Conservation (phyloP, 2,113 vertebrate genomes). For the Phodopus roborovskii region DNA sequence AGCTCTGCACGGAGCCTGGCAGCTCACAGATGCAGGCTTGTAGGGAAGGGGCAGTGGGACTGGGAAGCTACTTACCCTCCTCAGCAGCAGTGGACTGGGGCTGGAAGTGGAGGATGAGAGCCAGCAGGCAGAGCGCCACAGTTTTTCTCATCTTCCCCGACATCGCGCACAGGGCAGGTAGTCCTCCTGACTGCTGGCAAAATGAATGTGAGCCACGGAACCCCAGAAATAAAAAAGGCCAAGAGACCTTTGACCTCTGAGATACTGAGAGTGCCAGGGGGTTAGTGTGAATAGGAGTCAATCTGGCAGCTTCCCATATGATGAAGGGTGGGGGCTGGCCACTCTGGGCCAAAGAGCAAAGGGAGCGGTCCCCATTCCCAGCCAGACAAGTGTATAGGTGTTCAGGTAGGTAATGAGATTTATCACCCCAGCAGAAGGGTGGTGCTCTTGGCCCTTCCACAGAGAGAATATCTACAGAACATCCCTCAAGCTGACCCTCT, state of each 20-base stretch:
- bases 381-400: neutral
- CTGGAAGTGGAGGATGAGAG: neutral
- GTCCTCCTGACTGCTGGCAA: neutral
- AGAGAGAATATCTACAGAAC: too few relatives aligned
- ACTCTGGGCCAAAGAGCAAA: slow-evolving; percentile 62
- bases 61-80: neutral
- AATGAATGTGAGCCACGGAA: neutral
- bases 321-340: neutral
- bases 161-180: neutral
- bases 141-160: neutral
- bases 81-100: accelerated
- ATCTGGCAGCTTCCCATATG: neutral
- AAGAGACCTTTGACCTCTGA: slow-evolving; percentile 64
- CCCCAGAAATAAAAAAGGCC: slow-evolving; percentile 55
- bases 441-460: too few relatives aligned
- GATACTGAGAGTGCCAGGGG: neutral
- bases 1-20: neutral
- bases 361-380: neutral
- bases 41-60: accelerated
- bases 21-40: neutral
- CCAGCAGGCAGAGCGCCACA: neutral
- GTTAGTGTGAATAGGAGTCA: neutral
- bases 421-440: neutral
- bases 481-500: neutral
- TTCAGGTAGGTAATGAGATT: neutral